Conservation (phyloP, 92 coral and sea anemone species). For the Chrysogorgia sp. region DNA sequence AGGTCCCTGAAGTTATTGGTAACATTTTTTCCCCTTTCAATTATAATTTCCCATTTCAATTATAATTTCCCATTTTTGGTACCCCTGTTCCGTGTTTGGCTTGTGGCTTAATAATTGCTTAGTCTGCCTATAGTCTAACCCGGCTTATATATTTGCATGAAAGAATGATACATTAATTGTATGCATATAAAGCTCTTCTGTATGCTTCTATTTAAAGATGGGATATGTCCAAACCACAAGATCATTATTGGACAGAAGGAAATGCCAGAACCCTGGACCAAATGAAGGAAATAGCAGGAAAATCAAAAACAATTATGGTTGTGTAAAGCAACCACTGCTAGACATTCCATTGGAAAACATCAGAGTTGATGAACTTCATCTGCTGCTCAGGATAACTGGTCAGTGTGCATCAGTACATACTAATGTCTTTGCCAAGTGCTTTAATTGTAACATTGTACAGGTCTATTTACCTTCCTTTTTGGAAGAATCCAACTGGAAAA, state of each 20-base stretch:
- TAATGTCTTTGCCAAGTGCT: too few species aligned
- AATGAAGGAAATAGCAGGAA: conserved; percentile 13
- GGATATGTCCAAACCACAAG: conserved; percentile 58
- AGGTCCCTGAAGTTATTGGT: too few species aligned
- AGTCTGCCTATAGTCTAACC: too few species aligned
- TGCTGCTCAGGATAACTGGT: conserved; percentile 53
- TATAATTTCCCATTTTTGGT: too few species aligned
- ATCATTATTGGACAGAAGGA: conserved; percentile 26
- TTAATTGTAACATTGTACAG: too few species aligned
- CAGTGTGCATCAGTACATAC: too few species aligned
- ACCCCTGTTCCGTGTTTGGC: too few species aligned
- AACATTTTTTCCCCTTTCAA: not conserved
- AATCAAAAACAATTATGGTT: conserved; percentile 45
- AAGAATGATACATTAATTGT: not conserved
- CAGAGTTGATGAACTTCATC: conserved; percentile 53
- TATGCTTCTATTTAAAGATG: conserved; percentile 24
- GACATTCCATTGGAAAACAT: conserved; percentile 50
- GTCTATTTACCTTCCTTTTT: too few species aligned
- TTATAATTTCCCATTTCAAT: too few species aligned
- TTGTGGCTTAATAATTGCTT: too few species aligned
- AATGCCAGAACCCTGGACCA: conserved; percentile 28
- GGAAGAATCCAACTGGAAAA: too few species aligned
- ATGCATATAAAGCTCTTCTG: not conserved
- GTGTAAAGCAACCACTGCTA: conserved; percentile 39
- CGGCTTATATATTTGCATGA: not conserved